Evolutionary conservation across 53 echinoderm and acorn worm genomes (phyloP).

Genomic region (Pentamera pediparva): DNA sequence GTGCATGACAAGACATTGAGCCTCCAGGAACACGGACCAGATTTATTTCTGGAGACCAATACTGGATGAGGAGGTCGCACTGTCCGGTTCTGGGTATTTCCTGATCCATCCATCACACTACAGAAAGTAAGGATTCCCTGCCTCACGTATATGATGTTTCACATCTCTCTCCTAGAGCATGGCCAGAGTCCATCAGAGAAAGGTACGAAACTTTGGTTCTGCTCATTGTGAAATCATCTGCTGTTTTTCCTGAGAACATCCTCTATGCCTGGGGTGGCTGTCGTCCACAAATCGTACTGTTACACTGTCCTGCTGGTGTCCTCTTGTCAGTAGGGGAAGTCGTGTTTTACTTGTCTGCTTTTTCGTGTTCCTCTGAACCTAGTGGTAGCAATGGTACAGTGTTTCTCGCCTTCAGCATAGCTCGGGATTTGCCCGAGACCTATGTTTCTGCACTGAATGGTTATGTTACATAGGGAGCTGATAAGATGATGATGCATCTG

Average conservation of each 20-base stretch:
- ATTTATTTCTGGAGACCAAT: no score
- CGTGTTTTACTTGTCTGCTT: background rate
- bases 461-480: constrained; percentile 4
- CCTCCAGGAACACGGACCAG: no score
- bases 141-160: no score
- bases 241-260: background rate
- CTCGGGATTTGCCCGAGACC: constrained; percentile 9
- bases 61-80: no score
- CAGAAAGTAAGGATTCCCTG: no score
- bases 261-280: background rate
- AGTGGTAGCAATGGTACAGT: constrained; percentile 11
- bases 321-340: background rate
- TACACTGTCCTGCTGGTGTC: background rate
- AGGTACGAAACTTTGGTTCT: no score
- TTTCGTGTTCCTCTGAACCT: constrained; percentile 5
- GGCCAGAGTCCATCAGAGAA: no score
- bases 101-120: no score
- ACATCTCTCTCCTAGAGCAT: no score
- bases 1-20: no score
- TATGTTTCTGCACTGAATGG: constrained; percentile 15
- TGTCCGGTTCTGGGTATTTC: no score
- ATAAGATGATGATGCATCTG: constrained; percentile 7
- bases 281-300: background rate
- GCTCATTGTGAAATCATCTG: no score
- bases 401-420: constrained; percentile 29